A percentile compares a stretch with the other conserved stretches of the same genome.
phyloP scores from a whole-genome alignment of 2,113 vertebrate species.

The Aegotheles bennettii region DNA sequence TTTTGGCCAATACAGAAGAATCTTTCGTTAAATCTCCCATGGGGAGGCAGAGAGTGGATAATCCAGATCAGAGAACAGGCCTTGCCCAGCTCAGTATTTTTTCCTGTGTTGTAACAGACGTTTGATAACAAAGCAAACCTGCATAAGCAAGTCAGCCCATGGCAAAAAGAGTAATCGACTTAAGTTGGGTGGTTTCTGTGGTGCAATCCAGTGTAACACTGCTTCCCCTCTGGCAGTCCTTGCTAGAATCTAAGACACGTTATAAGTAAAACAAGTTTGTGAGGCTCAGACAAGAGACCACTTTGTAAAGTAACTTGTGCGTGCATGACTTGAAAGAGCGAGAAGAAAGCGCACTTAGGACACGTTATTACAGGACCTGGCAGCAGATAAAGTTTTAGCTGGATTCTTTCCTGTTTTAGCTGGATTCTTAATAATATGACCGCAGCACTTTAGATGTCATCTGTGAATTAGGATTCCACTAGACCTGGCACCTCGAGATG shows the following conservation, averaged over 20 bases:
- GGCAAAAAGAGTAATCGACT: constrained; percentile 63
- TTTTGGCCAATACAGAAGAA: background rate
- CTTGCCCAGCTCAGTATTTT: background rate
- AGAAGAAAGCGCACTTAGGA: constrained; percentile 33
- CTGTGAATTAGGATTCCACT: background rate
- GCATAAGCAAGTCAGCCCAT: constrained; percentile 61
- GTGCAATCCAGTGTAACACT: constrained; percentile 48
- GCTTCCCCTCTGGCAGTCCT: constrained; percentile 65
- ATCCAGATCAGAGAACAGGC: background rate
- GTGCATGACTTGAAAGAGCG: constrained; percentile 51
- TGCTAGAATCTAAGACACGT: constrained; percentile 48
- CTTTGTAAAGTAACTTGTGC: constrained; percentile 61
- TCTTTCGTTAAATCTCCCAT: background rate
- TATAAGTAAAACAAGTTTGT: constrained; percentile 65
- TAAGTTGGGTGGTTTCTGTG: constrained; percentile 70
- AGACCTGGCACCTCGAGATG: background rate
- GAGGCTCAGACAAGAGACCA: constrained; percentile 64
- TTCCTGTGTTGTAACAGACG: constrained; percentile 20
- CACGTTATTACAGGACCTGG: constrained; percentile 51
- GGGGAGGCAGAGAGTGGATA: background rate
- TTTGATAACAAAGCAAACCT: constrained; percentile 54
- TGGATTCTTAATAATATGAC: background rate
- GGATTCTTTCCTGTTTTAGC: background rate
- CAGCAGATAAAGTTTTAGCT: constrained; percentile 28
- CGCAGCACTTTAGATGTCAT: background rate